Evolutionary conservation across 2,113 vertebrate genomes (phyloP).

Genomic region (Xenus cinereus): DNA sequence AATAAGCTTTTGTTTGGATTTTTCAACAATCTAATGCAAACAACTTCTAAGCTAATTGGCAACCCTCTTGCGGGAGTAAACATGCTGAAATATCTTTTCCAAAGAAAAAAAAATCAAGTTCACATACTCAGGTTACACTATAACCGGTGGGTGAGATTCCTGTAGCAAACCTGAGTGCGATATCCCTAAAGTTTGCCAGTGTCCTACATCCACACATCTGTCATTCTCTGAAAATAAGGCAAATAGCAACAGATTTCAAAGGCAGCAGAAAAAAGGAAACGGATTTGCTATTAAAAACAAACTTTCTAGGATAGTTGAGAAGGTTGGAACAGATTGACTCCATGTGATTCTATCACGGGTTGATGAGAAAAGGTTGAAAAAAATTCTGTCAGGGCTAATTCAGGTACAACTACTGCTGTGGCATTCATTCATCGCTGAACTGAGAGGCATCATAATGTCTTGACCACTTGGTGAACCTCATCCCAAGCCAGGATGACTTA

Average conservation of each 20-base stretch:
- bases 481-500: neutral
- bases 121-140: neutral
- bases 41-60: neutral
- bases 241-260: neutral
- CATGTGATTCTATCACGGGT: neutral
- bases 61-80: neutral
- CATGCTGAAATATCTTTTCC: neutral
- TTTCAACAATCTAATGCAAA: neutral
- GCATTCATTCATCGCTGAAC: neutral
- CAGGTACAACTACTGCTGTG: neutral
- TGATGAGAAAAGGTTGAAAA: neutral
- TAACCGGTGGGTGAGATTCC: neutral
- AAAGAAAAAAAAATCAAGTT: neutral
- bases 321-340: neutral
- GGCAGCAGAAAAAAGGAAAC: neutral
- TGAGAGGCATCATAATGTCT: neutral
- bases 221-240: neutral
- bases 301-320: neutral
- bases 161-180: neutral
- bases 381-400: neutral
- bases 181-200: no score
- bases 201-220: neutral
- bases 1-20: neutral
- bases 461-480: neutral
- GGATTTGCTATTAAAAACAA: neutral